Conservation (phyloP, 2,888 invertebrate genomes). For the Lathronympha strigana region DNA sequence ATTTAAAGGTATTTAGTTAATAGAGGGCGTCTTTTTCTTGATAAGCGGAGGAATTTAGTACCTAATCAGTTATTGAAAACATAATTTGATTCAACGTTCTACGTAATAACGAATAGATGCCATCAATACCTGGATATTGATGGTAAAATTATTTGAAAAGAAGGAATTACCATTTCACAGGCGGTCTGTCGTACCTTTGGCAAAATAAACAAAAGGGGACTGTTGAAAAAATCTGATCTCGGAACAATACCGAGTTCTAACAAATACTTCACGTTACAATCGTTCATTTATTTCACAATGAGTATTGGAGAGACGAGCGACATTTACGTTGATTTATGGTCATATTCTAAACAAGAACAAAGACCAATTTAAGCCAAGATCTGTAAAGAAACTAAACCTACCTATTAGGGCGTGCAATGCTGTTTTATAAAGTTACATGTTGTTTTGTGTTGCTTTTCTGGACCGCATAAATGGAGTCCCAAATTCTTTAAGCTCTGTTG, state of each 20-base stretch:
- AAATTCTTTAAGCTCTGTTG: conserved; percentile 21
- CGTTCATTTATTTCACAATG: conserved; percentile 29
- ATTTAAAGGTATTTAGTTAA: not conserved
- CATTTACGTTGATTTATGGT: conserved; percentile 33
- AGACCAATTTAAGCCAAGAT: conserved; percentile 29
- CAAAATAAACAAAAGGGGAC: conserved; percentile 12
- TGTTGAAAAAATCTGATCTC: conserved; percentile 21
- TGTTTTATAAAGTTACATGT: conserved; percentile 1
- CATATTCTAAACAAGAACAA: conserved; percentile 38
- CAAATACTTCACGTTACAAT: conserved; percentile 25
- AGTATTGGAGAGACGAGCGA: conserved; percentile 33
- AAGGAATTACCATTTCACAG: not conserved
- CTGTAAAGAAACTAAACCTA: conserved; percentile 24
- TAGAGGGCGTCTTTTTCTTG: not conserved
- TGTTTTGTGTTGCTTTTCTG: conserved; percentile 19
- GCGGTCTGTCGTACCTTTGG: not conserved
- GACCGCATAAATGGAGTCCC: conserved; percentile 18
- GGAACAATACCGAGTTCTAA: conserved; percentile 25
- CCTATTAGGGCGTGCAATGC: conserved; percentile 17
- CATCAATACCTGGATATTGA: too few species aligned
- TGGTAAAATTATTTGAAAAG: not conserved
- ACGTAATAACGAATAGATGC: too few species aligned
- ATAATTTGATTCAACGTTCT: too few species aligned
- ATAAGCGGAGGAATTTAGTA: not conserved
- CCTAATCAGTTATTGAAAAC: not conserved